Conservation (phyloP, 2,888 invertebrate species). For the Sinodicranocentrus sp. region DNA sequence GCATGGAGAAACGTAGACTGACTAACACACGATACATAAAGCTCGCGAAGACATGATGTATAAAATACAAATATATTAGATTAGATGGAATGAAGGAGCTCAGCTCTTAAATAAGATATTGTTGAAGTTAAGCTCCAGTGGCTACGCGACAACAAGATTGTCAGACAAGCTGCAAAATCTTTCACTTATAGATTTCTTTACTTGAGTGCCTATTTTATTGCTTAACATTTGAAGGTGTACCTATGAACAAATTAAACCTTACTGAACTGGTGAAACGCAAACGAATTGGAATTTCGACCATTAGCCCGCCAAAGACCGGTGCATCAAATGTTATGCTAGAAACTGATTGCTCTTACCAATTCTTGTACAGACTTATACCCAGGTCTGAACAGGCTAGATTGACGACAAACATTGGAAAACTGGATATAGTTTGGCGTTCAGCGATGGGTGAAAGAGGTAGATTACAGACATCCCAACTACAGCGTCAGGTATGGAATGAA, state of each 20-base stretch:
- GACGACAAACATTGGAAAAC: constrained; percentile 94
- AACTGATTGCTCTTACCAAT: constrained; percentile 94
- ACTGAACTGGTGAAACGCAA: constrained; percentile 52
- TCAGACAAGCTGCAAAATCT: too few species aligned
- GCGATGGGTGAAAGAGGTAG: constrained; percentile 91
- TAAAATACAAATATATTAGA: too few species aligned
- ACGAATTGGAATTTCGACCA: constrained; percentile 35
- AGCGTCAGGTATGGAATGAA: constrained; percentile 68
- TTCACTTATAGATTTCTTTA: too few species aligned
- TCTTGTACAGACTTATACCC: constrained; percentile 93
- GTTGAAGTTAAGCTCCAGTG: too few species aligned
- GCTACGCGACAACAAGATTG: too few species aligned
- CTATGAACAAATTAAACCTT: constrained; percentile 69
- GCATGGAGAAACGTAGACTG: too few species aligned
- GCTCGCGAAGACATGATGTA: too few species aligned
- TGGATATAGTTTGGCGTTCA: constrained; percentile 99
- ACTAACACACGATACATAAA: too few species aligned
- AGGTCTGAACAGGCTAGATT: constrained; percentile 89
- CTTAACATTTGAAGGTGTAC: too few species aligned
- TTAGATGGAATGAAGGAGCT: too few species aligned
- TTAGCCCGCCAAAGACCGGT: neutral
- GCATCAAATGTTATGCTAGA: constrained; percentile 82
- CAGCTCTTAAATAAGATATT: too few species aligned
- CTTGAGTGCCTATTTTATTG: too few species aligned
- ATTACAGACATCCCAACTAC: constrained; percentile 76